Base-by-base conservation (phyloP, 2,888 invertebrate species). In the Exocentrus adspersus region DNA sequence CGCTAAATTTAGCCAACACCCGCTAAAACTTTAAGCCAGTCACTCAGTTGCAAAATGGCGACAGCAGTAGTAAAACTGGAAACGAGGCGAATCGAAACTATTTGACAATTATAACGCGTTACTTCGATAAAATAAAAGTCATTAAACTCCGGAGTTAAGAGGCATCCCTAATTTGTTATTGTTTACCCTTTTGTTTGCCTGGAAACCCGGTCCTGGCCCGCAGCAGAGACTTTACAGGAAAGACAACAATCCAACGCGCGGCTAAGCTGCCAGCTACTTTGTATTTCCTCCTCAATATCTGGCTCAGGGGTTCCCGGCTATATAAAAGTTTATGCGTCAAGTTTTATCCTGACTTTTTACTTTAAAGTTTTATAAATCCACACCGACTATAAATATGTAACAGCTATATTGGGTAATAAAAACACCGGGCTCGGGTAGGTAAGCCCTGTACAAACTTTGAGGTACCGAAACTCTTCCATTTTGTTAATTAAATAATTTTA, bases 381-480 rank as follows among this genome's bases (percentile, higher is more conserved):
- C 24, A 42, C 48, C 65, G 37, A 53, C 58, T 60, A 67, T 70
- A 72, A 70, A 72, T 72, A 72, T 70, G 67, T 67, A 64, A 64
- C 64, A 62, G 62, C 61, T 57, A 64, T 68, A 67, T 70, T 66
- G 67, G 60, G 65, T 63, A 66, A 69, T 70, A 66, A 69, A 72
- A 66, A 67, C 56, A 60, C 56, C n/a, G n/a, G 14, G 57, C 48
- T 52, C 58, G 59, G 58, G 53, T 63, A 59, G 58, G 53, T 63
- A 59, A 58, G 42, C 53, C 52, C 45, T 24, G 45, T 50, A 19
- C 6, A 14, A 53, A 53, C 20, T 53, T 53, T 9, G 20, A 1
- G 41, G 37, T 12, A 53, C 19, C 24, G 42, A 52, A 52, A 52
- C 20, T 52, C 37, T 20, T 32, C 19, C 32, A 37, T 17, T n/a